A percentile compares a stretch with the other conserved stretches of the same genome.
Conservation (phyloP, 2,113 vertebrate genomes). For the Ameiurus melas region DNA sequence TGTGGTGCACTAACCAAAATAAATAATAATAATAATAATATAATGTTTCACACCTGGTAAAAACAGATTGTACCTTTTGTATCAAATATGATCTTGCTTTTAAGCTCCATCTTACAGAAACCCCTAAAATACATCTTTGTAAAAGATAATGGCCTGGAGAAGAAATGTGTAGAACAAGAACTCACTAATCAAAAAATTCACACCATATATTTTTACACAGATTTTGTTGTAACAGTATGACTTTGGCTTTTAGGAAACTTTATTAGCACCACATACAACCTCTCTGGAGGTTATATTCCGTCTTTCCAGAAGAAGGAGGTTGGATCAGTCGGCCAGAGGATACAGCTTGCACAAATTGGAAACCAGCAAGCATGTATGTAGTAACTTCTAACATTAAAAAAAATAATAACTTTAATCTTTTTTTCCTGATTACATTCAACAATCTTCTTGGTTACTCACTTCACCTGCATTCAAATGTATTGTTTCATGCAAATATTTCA, state of each 20-base stretch:
- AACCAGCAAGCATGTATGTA: constrained; percentile 78
- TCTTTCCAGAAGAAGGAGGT: constrained; percentile 94
- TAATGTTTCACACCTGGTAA: not conserved
- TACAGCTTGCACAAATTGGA: constrained; percentile 84
- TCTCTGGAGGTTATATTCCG: constrained; percentile 76
- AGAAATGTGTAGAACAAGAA: not conserved
- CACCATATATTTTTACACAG: not conserved
- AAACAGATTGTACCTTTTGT: not conserved
- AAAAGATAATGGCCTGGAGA: not conserved
- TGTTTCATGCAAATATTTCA: not conserved
- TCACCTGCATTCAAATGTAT: not conserved
- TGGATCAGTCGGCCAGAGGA: constrained; percentile 88
- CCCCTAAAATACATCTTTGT: not conserved
- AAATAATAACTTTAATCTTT: not conserved
- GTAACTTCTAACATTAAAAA: not conserved
- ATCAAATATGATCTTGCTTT: not conserved
- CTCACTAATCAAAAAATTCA: not conserved
- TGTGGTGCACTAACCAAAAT: not conserved
- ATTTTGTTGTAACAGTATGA: not conserved
- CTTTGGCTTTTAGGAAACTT: constrained; percentile 75
- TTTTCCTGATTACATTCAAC: not conserved
- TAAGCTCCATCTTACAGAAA: not conserved
- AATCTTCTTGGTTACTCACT: not conserved
- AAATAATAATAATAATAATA: not conserved
- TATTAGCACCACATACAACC: constrained; percentile 79